These are phyloP conservation scores for Zaprionus lachaisei DNA, from an alignment of 1,140 invertebrate genomes.

Conservation along the genomic window DNA sequence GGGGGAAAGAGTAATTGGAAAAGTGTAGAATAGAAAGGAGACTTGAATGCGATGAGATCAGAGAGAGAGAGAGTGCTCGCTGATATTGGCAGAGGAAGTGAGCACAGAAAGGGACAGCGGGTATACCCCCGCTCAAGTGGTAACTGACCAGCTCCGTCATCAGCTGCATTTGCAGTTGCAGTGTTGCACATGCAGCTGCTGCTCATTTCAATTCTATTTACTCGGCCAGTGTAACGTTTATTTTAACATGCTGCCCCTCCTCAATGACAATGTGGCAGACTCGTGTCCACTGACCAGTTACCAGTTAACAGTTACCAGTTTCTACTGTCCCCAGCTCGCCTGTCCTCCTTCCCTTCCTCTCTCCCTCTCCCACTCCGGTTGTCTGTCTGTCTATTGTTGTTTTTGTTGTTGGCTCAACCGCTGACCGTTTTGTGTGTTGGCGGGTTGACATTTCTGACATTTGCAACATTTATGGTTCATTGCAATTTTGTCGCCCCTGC, in stretches of 20 bases:
- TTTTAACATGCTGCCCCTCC: slow-evolving; percentile 55
- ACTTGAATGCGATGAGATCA: too few species aligned
- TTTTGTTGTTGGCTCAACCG: slow-evolving; percentile 52
- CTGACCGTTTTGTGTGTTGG: slow-evolving; percentile 58
- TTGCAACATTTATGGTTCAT: slow-evolving; percentile 77
- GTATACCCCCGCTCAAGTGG: neutral
- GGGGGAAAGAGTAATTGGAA: neutral
- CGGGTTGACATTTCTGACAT: slow-evolving; percentile 79
- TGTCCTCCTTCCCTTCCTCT: neutral
- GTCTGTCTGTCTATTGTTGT: neutral
- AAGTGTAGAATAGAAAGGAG: neutral
- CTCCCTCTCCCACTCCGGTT: neutral
- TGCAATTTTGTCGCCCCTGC: slow-evolving; percentile 52
- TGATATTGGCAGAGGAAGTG: too few species aligned
- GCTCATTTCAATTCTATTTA: slow-evolving; percentile 75
- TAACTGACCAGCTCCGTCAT: slow-evolving; percentile 61
- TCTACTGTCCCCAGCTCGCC: too few species aligned
- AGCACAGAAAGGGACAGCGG: too few species aligned
- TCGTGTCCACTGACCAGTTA: slow-evolving; percentile 9
- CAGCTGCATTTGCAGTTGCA: neutral
- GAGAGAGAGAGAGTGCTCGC: too few species aligned
- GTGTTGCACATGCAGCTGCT: slow-evolving; percentile 3
- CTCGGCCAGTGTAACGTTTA: slow-evolving; percentile 77
- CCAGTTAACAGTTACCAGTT: slow-evolving; percentile 32
- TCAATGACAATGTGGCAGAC: slow-evolving; percentile 45